Evolutionary conservation across 2,888 invertebrate genomes (phyloP).

Genomic region (Andricus quercusramuli): DNA sequence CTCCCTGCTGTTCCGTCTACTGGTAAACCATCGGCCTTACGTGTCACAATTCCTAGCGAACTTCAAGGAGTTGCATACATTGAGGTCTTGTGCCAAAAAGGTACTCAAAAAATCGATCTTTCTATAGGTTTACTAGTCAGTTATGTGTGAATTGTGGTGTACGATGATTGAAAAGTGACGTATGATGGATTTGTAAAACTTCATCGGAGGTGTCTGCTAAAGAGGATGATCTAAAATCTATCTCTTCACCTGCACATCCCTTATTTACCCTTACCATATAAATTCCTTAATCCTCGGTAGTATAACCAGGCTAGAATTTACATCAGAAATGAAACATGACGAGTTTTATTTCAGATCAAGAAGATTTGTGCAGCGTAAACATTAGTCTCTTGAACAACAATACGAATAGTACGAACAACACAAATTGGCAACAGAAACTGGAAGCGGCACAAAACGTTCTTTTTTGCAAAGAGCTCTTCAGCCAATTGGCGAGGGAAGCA

Average conservation of each 20-base stretch:
- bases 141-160: background rate
- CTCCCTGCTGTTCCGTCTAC: conserved; percentile 79
- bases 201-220: no score
- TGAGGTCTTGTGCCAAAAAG: conserved; percentile 96
- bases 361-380: conserved; percentile 91
- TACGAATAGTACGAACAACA: conserved; percentile 85
- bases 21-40: conserved; percentile 87
- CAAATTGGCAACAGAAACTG: conserved; percentile 97
- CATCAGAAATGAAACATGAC: background rate
- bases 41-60: conserved; percentile 96
- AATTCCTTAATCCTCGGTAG: background rate
- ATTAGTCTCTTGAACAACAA: conserved; percentile 89
- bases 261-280: background rate
- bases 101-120: conserved; percentile 74
- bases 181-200: no score
- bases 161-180: background rate
- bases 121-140: no score
- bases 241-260: no score
- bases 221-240: no score
- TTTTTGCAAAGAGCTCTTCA: conserved; percentile 97
- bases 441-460: conserved; percentile 98
- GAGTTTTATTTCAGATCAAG: conserved; percentile 85
- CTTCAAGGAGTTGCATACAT: conserved; percentile 97
- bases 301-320: no score
- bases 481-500: conserved; percentile 95